A percentile compares a stretch with the other conserved stretches of the same genome.
Conservation (phyloP, 2,888 invertebrate genomes). For the Ophraella communa region DNA sequence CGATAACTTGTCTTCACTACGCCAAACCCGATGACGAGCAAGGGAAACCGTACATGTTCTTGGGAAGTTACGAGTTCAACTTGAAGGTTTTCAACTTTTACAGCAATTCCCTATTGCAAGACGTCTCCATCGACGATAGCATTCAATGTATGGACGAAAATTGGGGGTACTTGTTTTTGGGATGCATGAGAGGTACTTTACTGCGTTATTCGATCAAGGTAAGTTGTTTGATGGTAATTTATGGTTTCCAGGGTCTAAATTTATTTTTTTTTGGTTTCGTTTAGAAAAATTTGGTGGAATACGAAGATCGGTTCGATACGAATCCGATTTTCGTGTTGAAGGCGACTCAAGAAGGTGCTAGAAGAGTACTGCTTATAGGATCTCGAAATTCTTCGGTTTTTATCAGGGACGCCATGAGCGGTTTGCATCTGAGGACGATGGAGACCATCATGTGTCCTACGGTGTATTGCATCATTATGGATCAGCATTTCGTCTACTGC, state of each 20-base stretch:
- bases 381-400: slow-evolving; percentile 73
- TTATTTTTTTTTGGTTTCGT: too few species aligned
- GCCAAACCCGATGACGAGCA: slow-evolving; percentile 52
- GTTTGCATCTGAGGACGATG: slow-evolving; percentile 71
- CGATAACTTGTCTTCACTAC: slow-evolving; percentile 69
- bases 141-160: slow-evolving; percentile 77
- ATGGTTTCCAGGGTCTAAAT: too few species aligned
- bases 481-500: slow-evolving; percentile 75
- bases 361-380: slow-evolving; percentile 73
- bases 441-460: slow-evolving; percentile 66
- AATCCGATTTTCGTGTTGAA: slow-evolving; percentile 73
- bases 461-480: slow-evolving; percentile 74
- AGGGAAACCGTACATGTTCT: slow-evolving; percentile 62
- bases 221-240: slow-evolving; percentile 33
- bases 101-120: slow-evolving; percentile 63
- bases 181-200: slow-evolving; percentile 75
- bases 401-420: slow-evolving; percentile 75
- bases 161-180: slow-evolving; percentile 76
- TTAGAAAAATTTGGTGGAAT: slow-evolving; percentile 49
- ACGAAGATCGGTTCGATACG: slow-evolving; percentile 62
- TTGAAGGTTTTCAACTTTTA: slow-evolving; percentile 68
- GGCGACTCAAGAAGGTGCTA: slow-evolving; percentile 75
- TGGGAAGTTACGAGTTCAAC: slow-evolving; percentile 69
- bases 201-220: slow-evolving; percentile 74
- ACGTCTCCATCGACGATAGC: slow-evolving; percentile 66